Base-by-base conservation (phyloP, 2,888 invertebrate species). In the Dione juno region DNA sequence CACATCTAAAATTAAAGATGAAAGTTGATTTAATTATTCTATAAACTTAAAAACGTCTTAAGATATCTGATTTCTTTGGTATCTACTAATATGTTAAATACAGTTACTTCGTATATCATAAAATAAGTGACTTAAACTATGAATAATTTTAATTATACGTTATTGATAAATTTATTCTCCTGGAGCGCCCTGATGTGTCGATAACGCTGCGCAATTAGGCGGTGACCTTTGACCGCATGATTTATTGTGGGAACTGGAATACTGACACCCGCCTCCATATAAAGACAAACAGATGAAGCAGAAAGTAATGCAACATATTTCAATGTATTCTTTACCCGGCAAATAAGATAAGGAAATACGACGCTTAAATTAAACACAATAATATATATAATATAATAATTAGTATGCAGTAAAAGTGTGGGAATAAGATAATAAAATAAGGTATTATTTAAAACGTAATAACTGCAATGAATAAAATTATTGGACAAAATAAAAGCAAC, bases 111-210 rank as follows among this genome's bases (percentile, higher is more conserved):
- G 16, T 53, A 57, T 68, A 45, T 40, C 74, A 37, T 68, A 73
- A 71, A 59, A 69, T 72, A 70, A 65, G 54, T 68, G 37, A 41
- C 57, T 70, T 37, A 68, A 73, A 70, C 52, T 66, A 61, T 79
- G 79, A 82, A 79, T 90, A 90, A 88, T 92, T 93, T 92, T 93
- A 93, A 93, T 93, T 93, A 92, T 88, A 92, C 87, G 90, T 91
- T 92, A 91, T 93, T 90, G 92, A 92, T 92, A 88, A 89, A 92
- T 90, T 88, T 88, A 87, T 85, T 87, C 83, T 87, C 86, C 84
- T 84, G 86, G 82, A 88, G 90, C 90, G 89, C 79, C 84, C 77
- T 81, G 88, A 89, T 88, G 88, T 86, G 83, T 87, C 89, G 91
- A 89, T 89, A 88, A 85, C 86, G 85, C 88, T 81, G 86, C 85